Evolutionary conservation across 2,888 invertebrate genomes (phyloP), one percentile per base, ranked within the genome.

Genomic region (Argyresthia albistria): DNA sequence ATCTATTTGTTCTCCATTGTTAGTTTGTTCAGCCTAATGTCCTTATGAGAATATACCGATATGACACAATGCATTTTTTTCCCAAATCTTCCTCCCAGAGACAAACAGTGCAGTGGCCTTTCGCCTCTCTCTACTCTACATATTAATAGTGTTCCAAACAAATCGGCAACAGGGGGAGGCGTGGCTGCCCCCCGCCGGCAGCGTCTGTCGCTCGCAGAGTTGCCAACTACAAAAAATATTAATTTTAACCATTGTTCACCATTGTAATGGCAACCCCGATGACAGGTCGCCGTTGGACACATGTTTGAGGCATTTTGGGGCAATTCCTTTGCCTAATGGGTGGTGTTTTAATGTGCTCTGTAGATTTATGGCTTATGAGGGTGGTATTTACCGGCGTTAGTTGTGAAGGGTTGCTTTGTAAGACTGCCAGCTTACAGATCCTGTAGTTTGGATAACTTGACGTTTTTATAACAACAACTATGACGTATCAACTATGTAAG

Each of bases 251-350:
- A 66, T 69, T 66, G 65, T 63, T 14, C 50, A 36, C 61, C 61
- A 79, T 82, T 83, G 82, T 82, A 60, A 64, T 78, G 70, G 80
- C 77, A 80, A 69, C 84, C 81, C 82, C 72, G 86, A 84, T 82
- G 86, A 86, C 86, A 86, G 84, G 80, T 86, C 84, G 75, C 81
- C 62, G 73, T 79, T 74, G 76, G 82, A 82, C 86, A 86, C 84
- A 86, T 86, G 84, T 86, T 82, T 76, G 70, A 77, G 76, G 80
- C 83, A 82, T 82, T 84, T 81, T 78, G 66, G 82, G 80, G 77
- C 83, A 80, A 86, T 86, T 86, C 76, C 81, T 80, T 69, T 67
- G 70, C 67, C 67, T 83, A 84, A 86, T 84, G 76, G 80, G 76
- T 70, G 75, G 76, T 80, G 76, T 83, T 83, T 79, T 84, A 83